These are phyloP conservation scores for Hippasteria phrygiana DNA, from an alignment of 53 echinoderm and acorn worm species.

Conservation along the genomic window DNA sequence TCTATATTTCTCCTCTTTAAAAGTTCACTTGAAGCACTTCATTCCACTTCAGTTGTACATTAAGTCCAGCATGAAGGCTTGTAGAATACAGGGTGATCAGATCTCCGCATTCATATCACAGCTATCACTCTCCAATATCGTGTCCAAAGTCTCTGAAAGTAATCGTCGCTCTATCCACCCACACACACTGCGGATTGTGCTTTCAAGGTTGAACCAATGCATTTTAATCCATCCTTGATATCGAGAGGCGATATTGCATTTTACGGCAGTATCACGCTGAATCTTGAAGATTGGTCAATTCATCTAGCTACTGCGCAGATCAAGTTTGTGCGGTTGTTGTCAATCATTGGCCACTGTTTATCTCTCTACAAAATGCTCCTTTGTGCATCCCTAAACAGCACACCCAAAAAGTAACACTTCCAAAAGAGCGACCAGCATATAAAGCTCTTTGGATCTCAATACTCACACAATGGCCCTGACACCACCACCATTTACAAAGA, in stretches of 20 bases:
- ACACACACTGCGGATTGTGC: constrained; percentile 26
- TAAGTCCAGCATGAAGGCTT: too few relatives aligned
- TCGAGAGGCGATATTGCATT: background rate
- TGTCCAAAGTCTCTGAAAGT: too few relatives aligned
- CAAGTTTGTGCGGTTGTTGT: background rate
- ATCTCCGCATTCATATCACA: too few relatives aligned
- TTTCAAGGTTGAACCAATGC: constrained; percentile 8
- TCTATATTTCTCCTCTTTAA: background rate
- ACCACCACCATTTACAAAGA: background rate
- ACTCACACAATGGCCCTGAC: background rate
- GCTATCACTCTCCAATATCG: too few relatives aligned
- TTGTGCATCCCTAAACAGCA: constrained; percentile 5
- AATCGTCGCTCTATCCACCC: background rate
- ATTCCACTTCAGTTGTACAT: too few relatives aligned
- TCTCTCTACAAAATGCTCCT: background rate
- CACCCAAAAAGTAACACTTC: too few relatives aligned
- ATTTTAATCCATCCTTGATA: constrained; percentile 29
- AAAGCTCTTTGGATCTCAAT: background rate
- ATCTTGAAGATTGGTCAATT: too few relatives aligned
- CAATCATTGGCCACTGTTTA: background rate
- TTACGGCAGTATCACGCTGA: background rate
- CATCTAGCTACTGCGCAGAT: background rate
- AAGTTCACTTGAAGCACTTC: background rate
- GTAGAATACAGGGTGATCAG: too few relatives aligned
- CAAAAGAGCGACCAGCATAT: background rate